A percentile compares a stretch with the other conserved stretches of the same genome.
phyloP scores from a whole-genome alignment of 2,113 vertebrate species.

The Chinchilla lanigera region DNA sequence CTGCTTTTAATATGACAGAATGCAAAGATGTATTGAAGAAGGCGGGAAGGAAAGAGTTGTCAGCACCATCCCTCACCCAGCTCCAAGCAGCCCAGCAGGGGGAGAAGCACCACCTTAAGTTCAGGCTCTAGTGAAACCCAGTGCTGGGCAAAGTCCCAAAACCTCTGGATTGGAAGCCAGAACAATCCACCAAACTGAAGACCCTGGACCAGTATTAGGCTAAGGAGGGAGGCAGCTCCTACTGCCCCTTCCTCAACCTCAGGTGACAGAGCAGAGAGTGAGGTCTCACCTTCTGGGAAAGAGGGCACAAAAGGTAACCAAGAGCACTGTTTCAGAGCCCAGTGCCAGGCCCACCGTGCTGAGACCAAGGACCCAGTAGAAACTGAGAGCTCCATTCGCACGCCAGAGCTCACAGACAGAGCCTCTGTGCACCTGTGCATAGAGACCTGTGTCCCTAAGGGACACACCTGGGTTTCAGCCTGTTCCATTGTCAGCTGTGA shows the following conservation, averaged over 20 bases:
- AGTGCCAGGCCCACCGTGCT: neutral
- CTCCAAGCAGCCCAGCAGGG: neutral
- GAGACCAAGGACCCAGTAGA: neutral
- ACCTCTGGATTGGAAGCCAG: neutral
- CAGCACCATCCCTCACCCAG: neutral
- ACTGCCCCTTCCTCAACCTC: neutral
- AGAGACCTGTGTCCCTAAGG: neutral
- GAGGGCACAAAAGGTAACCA: neutral
- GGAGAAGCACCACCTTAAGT: neutral
- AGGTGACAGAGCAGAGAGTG: neutral
- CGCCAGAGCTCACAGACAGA: neutral
- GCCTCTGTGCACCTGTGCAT: neutral
- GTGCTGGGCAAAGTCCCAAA: neutral
- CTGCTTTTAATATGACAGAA: neutral
- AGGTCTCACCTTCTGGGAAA: neutral
- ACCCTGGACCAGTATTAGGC: neutral
- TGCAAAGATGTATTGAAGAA: neutral
- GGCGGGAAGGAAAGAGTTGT: neutral
- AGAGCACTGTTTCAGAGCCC: neutral
- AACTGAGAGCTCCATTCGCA: neutral
- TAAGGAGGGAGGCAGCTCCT: too few species aligned
- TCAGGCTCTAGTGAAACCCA: neutral
- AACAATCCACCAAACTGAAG: neutral
- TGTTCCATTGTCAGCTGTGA: neutral
- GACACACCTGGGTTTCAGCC: neutral